Percentiles rank a stretch among this genome's conserved stretches.
Evolutionary conservation across 2,888 invertebrate species (phyloP).

Genomic region (Tetanocera ferruginea): DNA sequence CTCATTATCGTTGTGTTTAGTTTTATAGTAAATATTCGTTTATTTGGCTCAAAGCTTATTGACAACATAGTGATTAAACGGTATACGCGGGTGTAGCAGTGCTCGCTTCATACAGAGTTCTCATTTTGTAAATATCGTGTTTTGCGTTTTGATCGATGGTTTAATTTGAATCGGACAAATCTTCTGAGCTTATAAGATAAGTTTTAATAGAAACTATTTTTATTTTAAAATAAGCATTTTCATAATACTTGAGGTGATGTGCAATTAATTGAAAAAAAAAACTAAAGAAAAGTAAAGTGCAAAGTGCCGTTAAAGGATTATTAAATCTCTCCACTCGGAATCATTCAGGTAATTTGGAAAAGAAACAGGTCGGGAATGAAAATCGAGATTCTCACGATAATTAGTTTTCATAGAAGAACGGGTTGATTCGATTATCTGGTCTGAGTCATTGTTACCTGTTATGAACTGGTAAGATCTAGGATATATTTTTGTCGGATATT

Average conservation of each 20-base stretch:
- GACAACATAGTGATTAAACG: not conserved
- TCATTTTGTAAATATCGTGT: too few species aligned
- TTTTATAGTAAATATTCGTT: not conserved
- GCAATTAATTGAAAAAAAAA: not conserved
- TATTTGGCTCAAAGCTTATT: not conserved
- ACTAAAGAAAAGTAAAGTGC: not conserved
- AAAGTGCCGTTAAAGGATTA: not conserved
- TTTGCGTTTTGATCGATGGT: too few species aligned
- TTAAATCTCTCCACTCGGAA: too few species aligned
- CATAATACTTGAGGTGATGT: not conserved
- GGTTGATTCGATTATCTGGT: not conserved
- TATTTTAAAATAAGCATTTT: not conserved
- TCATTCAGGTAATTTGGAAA: not conserved
- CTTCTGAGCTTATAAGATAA: slow-evolving; percentile 2
- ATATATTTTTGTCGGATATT: not conserved
- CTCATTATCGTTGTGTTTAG: not conserved
- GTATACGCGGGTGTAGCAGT: slow-evolving; percentile 1
- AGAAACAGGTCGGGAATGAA: not conserved
- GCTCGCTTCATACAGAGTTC: too few species aligned
- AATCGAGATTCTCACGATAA: slow-evolving; percentile 27
- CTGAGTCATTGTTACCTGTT: not conserved
- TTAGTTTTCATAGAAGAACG: slow-evolving; percentile 6
- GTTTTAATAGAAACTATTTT: not conserved
- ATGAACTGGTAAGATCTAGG: not conserved
- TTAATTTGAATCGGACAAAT: slow-evolving; percentile 7